Conservation (phyloP, 2,113 vertebrate genomes). For the Aleadryas rufinucha region DNA sequence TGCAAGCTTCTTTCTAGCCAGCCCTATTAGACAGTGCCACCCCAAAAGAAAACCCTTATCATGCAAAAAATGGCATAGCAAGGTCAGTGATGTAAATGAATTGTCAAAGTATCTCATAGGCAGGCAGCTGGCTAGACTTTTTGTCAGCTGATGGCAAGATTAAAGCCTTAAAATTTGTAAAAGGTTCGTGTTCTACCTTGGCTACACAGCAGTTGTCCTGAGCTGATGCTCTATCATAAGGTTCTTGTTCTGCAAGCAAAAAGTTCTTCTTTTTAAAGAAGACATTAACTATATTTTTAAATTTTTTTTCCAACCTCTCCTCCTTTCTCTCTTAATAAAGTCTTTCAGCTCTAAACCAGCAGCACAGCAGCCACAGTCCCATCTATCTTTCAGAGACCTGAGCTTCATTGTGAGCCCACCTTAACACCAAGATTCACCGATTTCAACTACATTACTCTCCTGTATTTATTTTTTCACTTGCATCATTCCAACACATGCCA, state of each 20-base stretch:
- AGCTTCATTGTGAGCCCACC: background rate
- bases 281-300: background rate
- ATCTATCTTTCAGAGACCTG: background rate
- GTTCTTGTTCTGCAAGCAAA: background rate
- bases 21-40: background rate
- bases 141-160: background rate
- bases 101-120: background rate
- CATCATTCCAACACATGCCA: conserved; percentile 58
- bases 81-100: background rate
- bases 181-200: background rate
- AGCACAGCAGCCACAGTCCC: background rate
- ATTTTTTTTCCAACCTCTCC: background rate
- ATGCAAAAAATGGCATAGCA: background rate
- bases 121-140: background rate
- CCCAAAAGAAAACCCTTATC: background rate
- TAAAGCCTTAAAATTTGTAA: background rate
- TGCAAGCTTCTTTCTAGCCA: background rate
- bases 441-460: background rate
- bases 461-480: conserved; percentile 39
- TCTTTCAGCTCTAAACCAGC: background rate
- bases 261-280: background rate
- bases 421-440: conserved; percentile 14
- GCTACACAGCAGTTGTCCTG: background rate
- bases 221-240: background rate
- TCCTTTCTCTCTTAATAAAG: background rate